Conservation (phyloP, 2,113 vertebrate species). For the Alethe castanea region DNA sequence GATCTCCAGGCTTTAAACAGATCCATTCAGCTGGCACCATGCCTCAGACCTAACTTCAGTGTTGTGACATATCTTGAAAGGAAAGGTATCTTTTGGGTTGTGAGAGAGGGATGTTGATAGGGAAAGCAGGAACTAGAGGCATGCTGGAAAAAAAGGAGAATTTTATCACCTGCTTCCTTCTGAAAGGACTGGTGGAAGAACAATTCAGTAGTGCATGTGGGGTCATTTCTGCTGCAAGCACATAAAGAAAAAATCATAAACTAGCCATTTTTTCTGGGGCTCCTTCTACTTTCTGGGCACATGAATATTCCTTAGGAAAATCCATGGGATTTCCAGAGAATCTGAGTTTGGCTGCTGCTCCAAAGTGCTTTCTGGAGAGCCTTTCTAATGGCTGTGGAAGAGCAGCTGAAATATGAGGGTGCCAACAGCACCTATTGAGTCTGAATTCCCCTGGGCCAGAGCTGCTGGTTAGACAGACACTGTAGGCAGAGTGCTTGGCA, state of each 20-base stretch:
- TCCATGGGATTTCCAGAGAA: background rate
- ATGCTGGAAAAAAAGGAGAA: background rate
- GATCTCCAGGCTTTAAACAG: background rate
- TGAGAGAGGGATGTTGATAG: background rate
- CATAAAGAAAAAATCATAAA: background rate
- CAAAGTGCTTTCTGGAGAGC: background rate
- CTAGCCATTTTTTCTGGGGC: background rate
- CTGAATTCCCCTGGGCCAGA: background rate
- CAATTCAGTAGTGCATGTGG: background rate
- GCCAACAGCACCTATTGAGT: background rate
- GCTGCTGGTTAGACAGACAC: background rate
- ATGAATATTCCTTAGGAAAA: background rate
- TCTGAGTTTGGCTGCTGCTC: background rate
- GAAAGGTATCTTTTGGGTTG: background rate
- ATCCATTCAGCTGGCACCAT: background rate
- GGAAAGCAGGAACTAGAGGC: background rate
- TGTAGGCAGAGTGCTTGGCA: background rate
- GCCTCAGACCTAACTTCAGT: background rate
- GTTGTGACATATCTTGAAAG: background rate
- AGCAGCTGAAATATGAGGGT: background rate
- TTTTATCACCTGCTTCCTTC: background rate
- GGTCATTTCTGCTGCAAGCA: background rate
- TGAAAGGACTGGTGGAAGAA: background rate
- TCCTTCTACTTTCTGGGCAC: background rate
- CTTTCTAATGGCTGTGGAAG: background rate